Percentiles rank a stretch among this genome's conserved stretches.
Conservation (phyloP, 2,888 invertebrate genomes). For the Lycaena phlaeas region DNA sequence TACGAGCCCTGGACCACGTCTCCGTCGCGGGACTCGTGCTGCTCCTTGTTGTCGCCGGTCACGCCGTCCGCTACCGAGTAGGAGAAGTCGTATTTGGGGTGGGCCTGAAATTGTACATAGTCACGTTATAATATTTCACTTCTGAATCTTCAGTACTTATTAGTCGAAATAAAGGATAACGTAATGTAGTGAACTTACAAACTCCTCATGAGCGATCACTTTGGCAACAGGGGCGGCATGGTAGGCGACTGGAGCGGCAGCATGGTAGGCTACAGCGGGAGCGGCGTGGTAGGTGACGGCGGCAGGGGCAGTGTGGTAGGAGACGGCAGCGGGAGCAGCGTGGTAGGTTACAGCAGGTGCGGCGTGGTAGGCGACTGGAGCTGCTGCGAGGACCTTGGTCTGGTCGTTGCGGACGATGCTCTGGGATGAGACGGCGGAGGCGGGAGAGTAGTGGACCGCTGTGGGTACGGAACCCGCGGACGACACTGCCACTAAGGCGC, state of each 20-base stretch:
- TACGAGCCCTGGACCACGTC: slow-evolving; percentile 70
- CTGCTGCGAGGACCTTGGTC: slow-evolving; percentile 26
- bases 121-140: too few species aligned
- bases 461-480: slow-evolving; percentile 34
- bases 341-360: slow-evolving; percentile 43
- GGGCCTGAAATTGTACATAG: slow-evolving; percentile 22
- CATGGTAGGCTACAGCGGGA: slow-evolving; percentile 24
- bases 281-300: slow-evolving; percentile 20
- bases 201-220: slow-evolving; percentile 25
- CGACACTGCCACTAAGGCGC: slow-evolving; percentile 29
- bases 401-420: slow-evolving; percentile 44
- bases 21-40: slow-evolving; percentile 67
- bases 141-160: background rate
- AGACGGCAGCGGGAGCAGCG: slow-evolving; percentile 38
- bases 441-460: slow-evolving; percentile 42
- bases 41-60: slow-evolving; percentile 72
- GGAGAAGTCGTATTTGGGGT: slow-evolving; percentile 55
- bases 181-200: too few species aligned
- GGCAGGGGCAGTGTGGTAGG: slow-evolving; percentile 32
- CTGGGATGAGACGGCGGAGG: slow-evolving; percentile 42
- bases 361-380: slow-evolving; percentile 16
- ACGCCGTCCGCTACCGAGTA: slow-evolving; percentile 72
- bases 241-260: slow-evolving; percentile 22
- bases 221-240: slow-evolving; percentile 23
- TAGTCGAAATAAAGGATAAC: background rate